Conservation (phyloP, 2,113 vertebrate species). For the Phrynocephalus versicolor region DNA sequence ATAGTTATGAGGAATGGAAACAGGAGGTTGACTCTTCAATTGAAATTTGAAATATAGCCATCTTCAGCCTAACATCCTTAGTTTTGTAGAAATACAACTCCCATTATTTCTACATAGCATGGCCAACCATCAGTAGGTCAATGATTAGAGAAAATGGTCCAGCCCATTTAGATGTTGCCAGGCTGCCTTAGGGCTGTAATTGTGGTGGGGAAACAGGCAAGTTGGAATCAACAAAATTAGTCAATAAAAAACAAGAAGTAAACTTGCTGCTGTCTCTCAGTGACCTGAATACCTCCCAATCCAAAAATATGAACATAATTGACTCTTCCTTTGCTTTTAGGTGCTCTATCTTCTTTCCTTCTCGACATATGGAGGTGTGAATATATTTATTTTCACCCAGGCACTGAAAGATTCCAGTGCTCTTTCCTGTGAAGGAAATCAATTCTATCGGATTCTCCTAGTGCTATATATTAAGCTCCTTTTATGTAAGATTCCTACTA, state of each 20-base stretch:
- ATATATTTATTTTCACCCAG: slow-evolving; percentile 19
- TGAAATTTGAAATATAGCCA: too few species aligned
- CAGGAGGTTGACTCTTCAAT: too few species aligned
- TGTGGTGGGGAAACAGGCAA: background rate
- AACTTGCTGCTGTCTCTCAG: background rate
- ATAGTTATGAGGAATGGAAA: too few species aligned
- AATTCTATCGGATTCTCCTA: background rate
- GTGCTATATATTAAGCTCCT: too few species aligned
- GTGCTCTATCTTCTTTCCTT: background rate
- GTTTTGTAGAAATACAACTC: too few species aligned
- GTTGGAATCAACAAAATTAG: background rate
- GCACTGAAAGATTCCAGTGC: background rate
- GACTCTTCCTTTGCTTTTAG: background rate
- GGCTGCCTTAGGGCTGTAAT: background rate
- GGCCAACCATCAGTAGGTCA: too few species aligned
- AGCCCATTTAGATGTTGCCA: too few species aligned
- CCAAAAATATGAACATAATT: background rate
- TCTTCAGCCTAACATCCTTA: too few species aligned
- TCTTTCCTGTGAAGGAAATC: background rate
- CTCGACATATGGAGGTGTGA: slow-evolving; percentile 1
- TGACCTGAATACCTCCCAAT: background rate
- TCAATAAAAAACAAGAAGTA: background rate
- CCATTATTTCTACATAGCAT: too few species aligned
- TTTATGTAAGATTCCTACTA: background rate
- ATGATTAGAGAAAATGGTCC: too few species aligned